A percentile compares a stretch with the other conserved stretches of the same genome.
These are phyloP conservation scores for Macrotus californicus DNA, from an alignment of 2,113 vertebrate genomes.

Conservation along the genomic window DNA sequence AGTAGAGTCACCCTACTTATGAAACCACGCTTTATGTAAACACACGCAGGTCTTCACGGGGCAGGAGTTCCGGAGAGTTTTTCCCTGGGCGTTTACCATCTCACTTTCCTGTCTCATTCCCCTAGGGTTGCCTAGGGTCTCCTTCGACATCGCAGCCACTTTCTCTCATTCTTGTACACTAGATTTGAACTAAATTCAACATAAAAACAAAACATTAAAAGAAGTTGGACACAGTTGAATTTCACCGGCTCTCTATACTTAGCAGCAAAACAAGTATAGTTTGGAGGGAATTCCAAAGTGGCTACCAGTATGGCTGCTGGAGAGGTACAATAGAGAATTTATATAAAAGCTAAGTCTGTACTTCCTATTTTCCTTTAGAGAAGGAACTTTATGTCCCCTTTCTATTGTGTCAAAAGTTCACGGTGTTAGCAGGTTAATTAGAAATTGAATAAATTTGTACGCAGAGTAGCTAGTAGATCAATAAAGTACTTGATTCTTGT, in stretches of 20 bases:
- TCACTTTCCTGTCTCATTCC: not conserved
- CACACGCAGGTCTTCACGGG: not conserved
- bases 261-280: not conserved
- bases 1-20: not conserved
- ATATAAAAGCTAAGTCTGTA: not conserved
- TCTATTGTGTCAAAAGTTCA: not conserved
- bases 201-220: conserved; percentile 23
- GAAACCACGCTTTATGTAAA: not conserved
- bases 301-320: not conserved
- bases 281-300: not conserved
- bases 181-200: not conserved
- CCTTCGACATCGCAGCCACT: not conserved
- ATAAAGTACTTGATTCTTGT: not conserved
- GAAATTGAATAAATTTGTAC: not conserved
- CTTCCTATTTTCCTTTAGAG: conserved; percentile 6
- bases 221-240: not conserved
- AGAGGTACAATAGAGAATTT: not conserved
- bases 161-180: conserved; percentile 17
- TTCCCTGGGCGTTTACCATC: not conserved
- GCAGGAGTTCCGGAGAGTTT: not conserved
- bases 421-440: not conserved
- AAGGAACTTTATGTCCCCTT: not conserved
- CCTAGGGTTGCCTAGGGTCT: not conserved
- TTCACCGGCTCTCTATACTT: not conserved
- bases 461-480: not conserved